A percentile compares a stretch with the other conserved stretches of the same genome.
Conservation (phyloP, 2,888 invertebrate species). For the Pseudococcus jackbeardsleyi region DNA sequence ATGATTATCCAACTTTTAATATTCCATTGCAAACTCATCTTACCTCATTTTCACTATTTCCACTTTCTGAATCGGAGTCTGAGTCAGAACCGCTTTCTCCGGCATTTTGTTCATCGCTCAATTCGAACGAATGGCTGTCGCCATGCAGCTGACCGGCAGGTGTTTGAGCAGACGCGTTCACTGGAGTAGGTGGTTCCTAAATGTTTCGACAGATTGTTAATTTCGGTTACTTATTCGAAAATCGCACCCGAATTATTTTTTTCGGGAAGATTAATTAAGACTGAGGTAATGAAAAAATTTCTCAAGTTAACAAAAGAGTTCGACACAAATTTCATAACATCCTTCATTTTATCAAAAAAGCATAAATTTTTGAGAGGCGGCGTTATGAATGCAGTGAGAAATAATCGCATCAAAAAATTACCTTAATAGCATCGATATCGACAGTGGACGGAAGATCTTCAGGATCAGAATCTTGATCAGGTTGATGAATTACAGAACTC, state of each 20-base stretch:
- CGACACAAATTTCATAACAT: background rate
- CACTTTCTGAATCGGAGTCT: constrained; percentile 72
- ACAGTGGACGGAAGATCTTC: constrained; percentile 78
- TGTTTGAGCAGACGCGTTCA: constrained; percentile 67
- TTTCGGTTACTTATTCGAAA: background rate
- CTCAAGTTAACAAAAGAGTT: background rate
- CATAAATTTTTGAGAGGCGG: background rate
- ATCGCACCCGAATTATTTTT: background rate
- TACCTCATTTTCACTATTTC: constrained; percentile 71
- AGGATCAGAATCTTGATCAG: constrained; percentile 74
- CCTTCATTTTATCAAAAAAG: background rate
- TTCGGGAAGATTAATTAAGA: background rate
- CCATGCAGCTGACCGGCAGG: constrained; percentile 66
- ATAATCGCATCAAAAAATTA: constrained; percentile 3
- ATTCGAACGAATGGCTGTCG: constrained; percentile 64
- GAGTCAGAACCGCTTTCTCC: constrained; percentile 70
- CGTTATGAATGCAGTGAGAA: background rate
- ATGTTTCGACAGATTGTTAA: constrained; percentile 46
- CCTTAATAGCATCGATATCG: constrained; percentile 78
- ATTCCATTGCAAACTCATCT: constrained; percentile 65
- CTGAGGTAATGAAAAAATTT: background rate
- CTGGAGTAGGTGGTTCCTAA: constrained; percentile 68
- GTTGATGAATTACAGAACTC: constrained; percentile 70
- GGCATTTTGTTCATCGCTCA: constrained; percentile 70
- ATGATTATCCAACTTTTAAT: no score